Base-by-base conservation (phyloP, 2,888 invertebrate genomes). In the Acrobasis consociella region DNA sequence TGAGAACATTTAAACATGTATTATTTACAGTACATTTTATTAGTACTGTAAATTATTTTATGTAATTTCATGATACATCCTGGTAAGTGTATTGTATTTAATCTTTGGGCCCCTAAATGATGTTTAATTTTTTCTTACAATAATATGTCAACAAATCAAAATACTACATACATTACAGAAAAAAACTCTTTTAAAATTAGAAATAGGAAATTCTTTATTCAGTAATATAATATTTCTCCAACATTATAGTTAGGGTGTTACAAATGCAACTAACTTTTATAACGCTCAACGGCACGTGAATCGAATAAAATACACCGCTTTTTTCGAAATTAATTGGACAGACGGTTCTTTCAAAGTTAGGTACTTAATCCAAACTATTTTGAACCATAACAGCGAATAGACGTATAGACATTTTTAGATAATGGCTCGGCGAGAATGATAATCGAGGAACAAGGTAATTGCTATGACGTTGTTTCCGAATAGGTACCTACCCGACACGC, bases 391-490 rank as follows among this genome's bases (percentile, higher is more conserved):
- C 55, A 65, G 53, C 50, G 61, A 64, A 65, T 62, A 67, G 61
- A 65, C 64, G 65, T 65, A 65, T 66, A 70, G 53, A 55, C 55
- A 62, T 68, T 73, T 76, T 72, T 75, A 76, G 74, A 75, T 65
- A 80, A 78, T 76, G 74, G 74, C 76, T 72, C 73, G 71, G 73
- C 74, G 75, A 78, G 78, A 82, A 83, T 79, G 78, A 80, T 82
- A 81, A 81, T 81, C 79, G 79, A 78, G 78, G 78, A 77, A 85
- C 83, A 82, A 76, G 78, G 81, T 84, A 86, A 87, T 87, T 83
- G 77, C 75, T 82, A 76, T 88, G 85, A 87, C 88, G 86, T 73
- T 67, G 86, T 73, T 67, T 62, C 63, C 61, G 63, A 67, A 65
- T 65, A 61, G 58, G 73, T 77, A 77, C 80, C 75, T 78, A 76